Evolutionary conservation across 2,797 vertebrate genomes (phyloP).

Genomic region (Ataeniobius toweri): DNA sequence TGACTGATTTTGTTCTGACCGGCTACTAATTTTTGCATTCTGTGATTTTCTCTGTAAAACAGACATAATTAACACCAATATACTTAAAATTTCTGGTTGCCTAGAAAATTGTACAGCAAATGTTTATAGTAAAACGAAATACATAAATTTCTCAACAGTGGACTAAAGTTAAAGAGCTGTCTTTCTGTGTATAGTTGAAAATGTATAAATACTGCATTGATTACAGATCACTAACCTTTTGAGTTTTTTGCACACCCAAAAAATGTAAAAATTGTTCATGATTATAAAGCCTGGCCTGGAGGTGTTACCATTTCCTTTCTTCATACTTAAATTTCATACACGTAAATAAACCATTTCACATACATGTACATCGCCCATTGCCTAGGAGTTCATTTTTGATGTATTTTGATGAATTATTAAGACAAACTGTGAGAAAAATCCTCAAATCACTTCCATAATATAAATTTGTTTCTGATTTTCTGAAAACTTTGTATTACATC

Average conservation of each 20-base stretch:
- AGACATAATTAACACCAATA: background rate
- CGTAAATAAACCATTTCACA: too few species aligned
- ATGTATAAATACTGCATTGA: background rate
- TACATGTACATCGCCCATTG: too few species aligned
- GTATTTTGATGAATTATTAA: too few species aligned
- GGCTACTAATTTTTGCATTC: background rate
- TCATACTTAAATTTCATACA: too few species aligned
- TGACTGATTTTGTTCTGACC: background rate
- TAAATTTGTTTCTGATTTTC: too few species aligned
- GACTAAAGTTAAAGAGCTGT: background rate
- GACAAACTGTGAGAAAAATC: too few species aligned
- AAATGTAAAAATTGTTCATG: background rate
- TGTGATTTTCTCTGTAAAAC: background rate
- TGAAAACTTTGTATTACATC: too few species aligned
- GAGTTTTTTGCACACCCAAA: background rate
- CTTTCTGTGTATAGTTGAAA: background rate
- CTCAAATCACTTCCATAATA: too few species aligned
- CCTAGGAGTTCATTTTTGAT: too few species aligned
- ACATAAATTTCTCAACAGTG: background rate
- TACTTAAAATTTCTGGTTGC: background rate
- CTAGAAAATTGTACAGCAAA: background rate
- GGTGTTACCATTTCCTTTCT: too few species aligned
- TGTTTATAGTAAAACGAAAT: background rate
- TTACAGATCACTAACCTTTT: background rate
- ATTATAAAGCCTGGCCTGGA: background rate